Evolutionary conservation across 92 coral and sea anemone species (phyloP).

Genomic region (Porites lobata): DNA sequence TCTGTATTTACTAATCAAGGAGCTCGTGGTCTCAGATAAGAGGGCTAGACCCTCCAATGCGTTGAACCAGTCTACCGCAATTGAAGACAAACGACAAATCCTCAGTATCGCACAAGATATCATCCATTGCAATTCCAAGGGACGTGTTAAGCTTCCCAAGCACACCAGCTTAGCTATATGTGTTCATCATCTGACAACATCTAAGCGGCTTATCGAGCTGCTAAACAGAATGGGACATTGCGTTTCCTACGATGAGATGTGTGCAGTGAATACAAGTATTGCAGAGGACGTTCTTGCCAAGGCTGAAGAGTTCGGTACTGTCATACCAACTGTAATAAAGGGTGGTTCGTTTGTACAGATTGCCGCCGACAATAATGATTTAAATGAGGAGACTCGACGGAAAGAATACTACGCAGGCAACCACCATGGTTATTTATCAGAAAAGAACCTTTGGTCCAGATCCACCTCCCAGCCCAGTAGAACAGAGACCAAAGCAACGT

Average conservation of each 20-base stretch:
- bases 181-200: constrained; percentile 63
- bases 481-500: constrained; percentile 37
- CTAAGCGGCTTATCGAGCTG: constrained; percentile 35
- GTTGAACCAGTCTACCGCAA: constrained; percentile 31
- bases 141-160: constrained; percentile 58
- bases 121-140: constrained; percentile 36
- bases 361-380: neutral
- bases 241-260: constrained; percentile 49
- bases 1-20: constrained; percentile 39
- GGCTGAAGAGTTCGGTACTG: neutral
- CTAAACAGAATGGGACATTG: constrained; percentile 62
- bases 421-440: no score
- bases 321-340: constrained; percentile 21
- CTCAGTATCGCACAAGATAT: constrained; percentile 62
- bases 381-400: no score
- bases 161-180: constrained; percentile 54
- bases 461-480: constrained; percentile 34
- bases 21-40: constrained; percentile 46
- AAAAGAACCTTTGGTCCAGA: neutral
- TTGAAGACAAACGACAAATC: constrained; percentile 25
- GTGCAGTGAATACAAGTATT: constrained; percentile 50
- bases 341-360: constrained; percentile 10
- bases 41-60: constrained; percentile 35
- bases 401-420: no score
- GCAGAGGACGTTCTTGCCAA: constrained; percentile 52